Evolutionary conservation across 2,113 vertebrate species (phyloP), one percentile per base, ranked within the genome.

Genomic region (Indri indri): DNA sequence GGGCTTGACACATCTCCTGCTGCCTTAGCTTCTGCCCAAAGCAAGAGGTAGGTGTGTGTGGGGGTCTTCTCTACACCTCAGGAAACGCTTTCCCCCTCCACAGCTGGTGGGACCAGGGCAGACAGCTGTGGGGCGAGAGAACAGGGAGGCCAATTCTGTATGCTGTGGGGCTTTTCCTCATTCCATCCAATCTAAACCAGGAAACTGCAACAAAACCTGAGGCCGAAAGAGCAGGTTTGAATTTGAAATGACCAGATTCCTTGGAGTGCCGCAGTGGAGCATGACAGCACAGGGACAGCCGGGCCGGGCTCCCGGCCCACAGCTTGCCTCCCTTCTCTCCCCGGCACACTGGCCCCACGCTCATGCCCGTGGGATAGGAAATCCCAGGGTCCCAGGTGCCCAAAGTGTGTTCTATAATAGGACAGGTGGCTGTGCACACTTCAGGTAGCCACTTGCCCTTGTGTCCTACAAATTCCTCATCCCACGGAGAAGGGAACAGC

Each of bases 271-370:
- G 9, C 32, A 4, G 6, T 9, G 34, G 37, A 17, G n/a, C 42
- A 17, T 34, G 76, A 22, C 32, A 65, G 14, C 16, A n/a, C 32
- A 65, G 23, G 42, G 16, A 65, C 5, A 5, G 32, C 65, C 25
- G 23, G 32, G n/a, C 16, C 47, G 2, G 17, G 50, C 6, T 20
- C 23, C 30, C 25, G 88, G 37, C 14, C 34, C 66, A 37, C 37
- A 14, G 73, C 73, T 59, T 7, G 11, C n/a, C 52, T 25, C 32
- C 45, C 22, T 22, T n/a, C 42, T 42, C 52, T 52, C n/a, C 27
- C 45, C 22, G 23, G 23, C 6, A 12, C 0, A 0, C 18, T 6
- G 23, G 70, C 18, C 18, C 70, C 18, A 10, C 3, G 32, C 5
- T 52, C 14, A 3, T 0, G 9, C 16, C 13, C 13, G 14, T 18